Conservation (phyloP, 2,888 invertebrate genomes). For the Dryadula phaetusa region DNA sequence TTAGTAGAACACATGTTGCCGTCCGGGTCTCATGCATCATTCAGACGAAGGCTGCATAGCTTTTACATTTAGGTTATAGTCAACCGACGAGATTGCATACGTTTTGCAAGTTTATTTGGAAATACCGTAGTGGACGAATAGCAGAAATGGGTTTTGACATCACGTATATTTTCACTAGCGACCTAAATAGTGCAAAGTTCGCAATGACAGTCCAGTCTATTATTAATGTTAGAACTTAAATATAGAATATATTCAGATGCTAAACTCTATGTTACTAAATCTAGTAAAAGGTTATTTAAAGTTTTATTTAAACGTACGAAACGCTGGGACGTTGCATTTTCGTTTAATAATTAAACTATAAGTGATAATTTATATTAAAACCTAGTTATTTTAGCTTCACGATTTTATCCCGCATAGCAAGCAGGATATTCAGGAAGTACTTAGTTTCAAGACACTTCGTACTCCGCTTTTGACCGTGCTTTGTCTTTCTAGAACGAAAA, state of each 20-base stretch:
- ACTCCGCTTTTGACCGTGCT: too few relatives aligned
- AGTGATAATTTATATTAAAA: too few relatives aligned
- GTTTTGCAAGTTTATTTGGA: constrained; percentile 40
- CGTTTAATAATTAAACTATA: too few relatives aligned
- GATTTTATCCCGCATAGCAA: too few relatives aligned
- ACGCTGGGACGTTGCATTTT: too few relatives aligned
- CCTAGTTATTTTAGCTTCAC: too few relatives aligned
- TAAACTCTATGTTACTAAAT: not conserved
- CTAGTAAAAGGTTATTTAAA: not conserved
- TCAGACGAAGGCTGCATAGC: constrained; percentile 37
- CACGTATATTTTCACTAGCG: constrained; percentile 14
- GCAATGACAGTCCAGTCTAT: constrained; percentile 9
- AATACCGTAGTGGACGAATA: constrained; percentile 20
- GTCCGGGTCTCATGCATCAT: constrained; percentile 43
- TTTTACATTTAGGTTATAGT: constrained; percentile 40
- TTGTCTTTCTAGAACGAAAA: too few relatives aligned
- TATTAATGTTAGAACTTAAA: not conserved
- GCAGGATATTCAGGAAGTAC: too few relatives aligned
- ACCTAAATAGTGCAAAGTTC: constrained; percentile 12
- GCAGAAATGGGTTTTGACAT: constrained; percentile 20
- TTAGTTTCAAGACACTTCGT: too few relatives aligned
- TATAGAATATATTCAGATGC: not conserved
- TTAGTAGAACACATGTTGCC: constrained; percentile 38
- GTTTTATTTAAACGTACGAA: too few relatives aligned
- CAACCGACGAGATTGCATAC: constrained; percentile 35